Evolutionary conservation across 2,888 invertebrate genomes (phyloP).

Genomic region (Drosophila cracens): DNA sequence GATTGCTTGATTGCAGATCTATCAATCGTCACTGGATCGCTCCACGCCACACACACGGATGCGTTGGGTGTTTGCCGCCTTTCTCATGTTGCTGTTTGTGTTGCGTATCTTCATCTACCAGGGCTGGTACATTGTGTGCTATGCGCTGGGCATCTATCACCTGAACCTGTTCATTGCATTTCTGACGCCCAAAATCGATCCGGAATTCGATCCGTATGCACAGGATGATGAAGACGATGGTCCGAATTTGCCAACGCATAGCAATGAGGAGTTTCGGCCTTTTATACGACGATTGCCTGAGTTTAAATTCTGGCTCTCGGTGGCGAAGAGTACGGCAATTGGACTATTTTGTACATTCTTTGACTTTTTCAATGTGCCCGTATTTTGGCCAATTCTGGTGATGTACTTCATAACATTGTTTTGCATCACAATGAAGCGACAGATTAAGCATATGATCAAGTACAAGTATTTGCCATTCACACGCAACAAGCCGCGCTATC

Average conservation of each 20-base stretch:
- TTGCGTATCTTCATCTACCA: constrained; percentile 93
- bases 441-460: constrained; percentile 99
- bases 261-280: constrained; percentile 99
- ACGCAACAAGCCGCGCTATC: constrained; percentile 98
- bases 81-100: constrained; percentile 90
- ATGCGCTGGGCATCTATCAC: constrained; percentile 99
- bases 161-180: constrained; percentile 99
- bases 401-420: constrained; percentile 99
- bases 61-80: constrained; percentile 91
- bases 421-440: constrained; percentile 99
- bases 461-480: constrained; percentile 99
- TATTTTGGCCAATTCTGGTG: constrained; percentile 99
- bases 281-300: constrained; percentile 98
- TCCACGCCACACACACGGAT: constrained; percentile 93
- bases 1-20: constrained; percentile 83
- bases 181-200: constrained; percentile 99
- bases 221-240: constrained; percentile 91
- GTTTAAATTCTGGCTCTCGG: constrained; percentile 99
- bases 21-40: constrained; percentile 93
- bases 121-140: constrained; percentile 99
- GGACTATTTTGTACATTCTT: constrained; percentile 97
- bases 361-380: constrained; percentile 99
- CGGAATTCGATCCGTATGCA: constrained; percentile 92
- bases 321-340: constrained; percentile 96
- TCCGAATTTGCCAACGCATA: constrained; percentile 96